A percentile compares a stretch with the other conserved stretches of the same genome.
Evolutionary conservation across 2,797 vertebrate species (phyloP).

Genomic region (Malacoraja senta): DNA sequence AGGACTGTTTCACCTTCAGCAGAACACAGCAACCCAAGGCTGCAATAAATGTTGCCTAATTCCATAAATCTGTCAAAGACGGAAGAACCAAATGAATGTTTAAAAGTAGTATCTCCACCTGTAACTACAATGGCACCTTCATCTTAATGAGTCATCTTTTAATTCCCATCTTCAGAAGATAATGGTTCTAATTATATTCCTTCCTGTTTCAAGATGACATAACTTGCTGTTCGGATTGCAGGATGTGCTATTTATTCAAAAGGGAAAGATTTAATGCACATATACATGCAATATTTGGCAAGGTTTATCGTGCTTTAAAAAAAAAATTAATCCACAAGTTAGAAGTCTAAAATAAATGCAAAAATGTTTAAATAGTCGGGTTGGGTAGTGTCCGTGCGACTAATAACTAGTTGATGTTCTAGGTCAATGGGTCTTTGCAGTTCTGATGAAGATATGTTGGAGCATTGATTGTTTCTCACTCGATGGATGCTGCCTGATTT

Average conservation of each 20-base stretch:
- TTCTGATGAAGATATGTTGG: too few relatives aligned
- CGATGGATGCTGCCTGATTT: too few relatives aligned
- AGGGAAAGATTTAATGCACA: neutral
- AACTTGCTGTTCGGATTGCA: neutral
- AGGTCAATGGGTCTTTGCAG: too few relatives aligned
- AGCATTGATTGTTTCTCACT: too few relatives aligned
- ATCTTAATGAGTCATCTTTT: neutral
- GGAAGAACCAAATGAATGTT: neutral
- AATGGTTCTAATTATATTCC: neutral
- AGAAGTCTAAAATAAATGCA: too few relatives aligned
- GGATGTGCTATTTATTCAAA: neutral
- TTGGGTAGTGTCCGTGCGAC: too few relatives aligned
- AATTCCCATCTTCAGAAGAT: neutral
- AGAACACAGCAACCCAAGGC: neutral
- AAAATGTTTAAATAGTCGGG: too few relatives aligned
- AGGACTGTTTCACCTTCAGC: neutral
- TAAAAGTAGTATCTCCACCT: neutral
- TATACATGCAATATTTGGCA: neutral
- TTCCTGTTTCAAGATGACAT: neutral
- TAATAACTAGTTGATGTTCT: too few relatives aligned
- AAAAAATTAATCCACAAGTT: too few relatives aligned
- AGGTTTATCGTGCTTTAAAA: neutral
- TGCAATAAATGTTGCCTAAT: neutral
- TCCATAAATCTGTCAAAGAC: neutral
- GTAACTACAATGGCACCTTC: neutral